phyloP scores from a whole-genome alignment of 35 echinoderm and acorn worm genomes.

The Heliocidaris erythrogramma region DNA sequence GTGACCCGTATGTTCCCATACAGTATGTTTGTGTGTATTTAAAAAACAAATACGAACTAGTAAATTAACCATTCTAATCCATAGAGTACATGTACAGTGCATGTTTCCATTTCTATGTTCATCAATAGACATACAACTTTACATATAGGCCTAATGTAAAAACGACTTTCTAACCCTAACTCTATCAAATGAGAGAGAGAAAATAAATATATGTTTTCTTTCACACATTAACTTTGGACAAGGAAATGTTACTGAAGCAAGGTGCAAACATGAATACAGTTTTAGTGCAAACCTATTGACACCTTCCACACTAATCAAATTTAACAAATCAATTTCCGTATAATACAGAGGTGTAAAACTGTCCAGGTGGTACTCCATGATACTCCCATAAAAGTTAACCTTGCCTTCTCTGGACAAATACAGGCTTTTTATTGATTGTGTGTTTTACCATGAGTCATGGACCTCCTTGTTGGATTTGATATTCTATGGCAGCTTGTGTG shows the following conservation, averaged over 20 bases:
- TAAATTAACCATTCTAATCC: too few species aligned
- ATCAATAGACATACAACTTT: too few species aligned
- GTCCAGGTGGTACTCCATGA: not conserved
- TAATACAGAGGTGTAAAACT: not conserved
- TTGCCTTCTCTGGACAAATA: not conserved
- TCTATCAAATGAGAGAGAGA: too few species aligned
- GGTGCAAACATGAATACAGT: too few species aligned
- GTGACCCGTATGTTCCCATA: too few species aligned
- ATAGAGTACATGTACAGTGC: too few species aligned
- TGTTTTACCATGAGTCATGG: not conserved
- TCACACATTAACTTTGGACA: not conserved
- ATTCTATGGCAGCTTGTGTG: not conserved
- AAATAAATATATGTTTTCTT: not conserved
- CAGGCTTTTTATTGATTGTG: not conserved
- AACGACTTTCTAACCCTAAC: too few species aligned
- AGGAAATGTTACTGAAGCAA: not conserved
- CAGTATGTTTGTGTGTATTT: too few species aligned
- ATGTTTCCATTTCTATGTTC: too few species aligned
- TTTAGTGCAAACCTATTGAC: not conserved
- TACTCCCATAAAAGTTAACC: not conserved
- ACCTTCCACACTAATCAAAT: not conserved
- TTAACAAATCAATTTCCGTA: not conserved
- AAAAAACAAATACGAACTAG: too few species aligned
- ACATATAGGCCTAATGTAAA: too few species aligned
- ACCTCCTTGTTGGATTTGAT: not conserved